phyloP scores from a whole-genome alignment of 2,113 vertebrate genomes.

The Aegithalos caudatus region DNA sequence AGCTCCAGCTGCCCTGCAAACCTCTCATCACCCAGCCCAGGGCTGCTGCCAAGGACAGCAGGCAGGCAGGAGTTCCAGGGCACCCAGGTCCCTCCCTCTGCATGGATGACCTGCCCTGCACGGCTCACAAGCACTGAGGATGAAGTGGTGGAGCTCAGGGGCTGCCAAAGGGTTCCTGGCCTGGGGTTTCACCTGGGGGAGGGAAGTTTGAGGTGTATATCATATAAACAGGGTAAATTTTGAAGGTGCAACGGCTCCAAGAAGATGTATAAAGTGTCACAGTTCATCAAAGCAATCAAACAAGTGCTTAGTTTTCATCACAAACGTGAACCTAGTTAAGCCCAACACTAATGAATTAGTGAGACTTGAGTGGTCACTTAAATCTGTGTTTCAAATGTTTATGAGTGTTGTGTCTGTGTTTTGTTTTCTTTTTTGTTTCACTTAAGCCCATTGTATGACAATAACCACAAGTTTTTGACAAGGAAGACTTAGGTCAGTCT shows the following conservation, averaged over 20 bases:
- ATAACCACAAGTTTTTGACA: background rate
- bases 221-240: background rate
- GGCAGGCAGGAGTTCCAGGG: background rate
- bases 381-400: background rate
- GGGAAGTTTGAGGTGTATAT: background rate
- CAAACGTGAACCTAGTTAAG: background rate
- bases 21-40: background rate
- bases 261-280: background rate
- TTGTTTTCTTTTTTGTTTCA: background rate
- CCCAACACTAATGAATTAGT: background rate
- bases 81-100: background rate
- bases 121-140: fast-evolving
- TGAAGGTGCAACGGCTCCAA: fast-evolving
- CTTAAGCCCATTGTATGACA: background rate
- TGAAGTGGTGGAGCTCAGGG: background rate
- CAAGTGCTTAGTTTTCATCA: background rate
- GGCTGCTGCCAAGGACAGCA: background rate
- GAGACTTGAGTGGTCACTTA: background rate
- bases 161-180: background rate
- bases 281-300: background rate
- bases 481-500: background rate
- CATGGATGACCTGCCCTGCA: fast-evolving
- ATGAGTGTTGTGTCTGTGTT: background rate
- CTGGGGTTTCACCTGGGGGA: background rate
- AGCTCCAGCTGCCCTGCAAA: fast-evolving